Conservation (phyloP, 1,140 invertebrate genomes). For the Platorchestia sp. region DNA sequence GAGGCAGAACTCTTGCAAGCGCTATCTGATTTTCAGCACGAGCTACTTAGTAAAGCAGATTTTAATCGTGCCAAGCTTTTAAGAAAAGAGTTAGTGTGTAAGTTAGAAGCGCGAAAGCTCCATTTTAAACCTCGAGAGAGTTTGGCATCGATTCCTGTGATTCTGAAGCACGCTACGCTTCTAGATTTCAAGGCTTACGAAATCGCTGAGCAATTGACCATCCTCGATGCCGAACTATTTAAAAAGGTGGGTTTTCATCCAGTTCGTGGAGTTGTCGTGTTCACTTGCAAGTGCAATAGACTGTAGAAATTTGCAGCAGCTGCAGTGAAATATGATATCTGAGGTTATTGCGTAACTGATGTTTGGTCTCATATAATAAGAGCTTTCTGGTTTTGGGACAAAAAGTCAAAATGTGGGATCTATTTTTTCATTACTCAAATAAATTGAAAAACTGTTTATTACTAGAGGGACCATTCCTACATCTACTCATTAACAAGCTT, state of each 20-base stretch:
- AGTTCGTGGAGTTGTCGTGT: not conserved
- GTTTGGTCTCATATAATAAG: not conserved
- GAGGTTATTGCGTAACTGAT: not conserved
- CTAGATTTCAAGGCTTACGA: slow-evolving; percentile 94
- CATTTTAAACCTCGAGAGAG: slow-evolving; percentile 71
- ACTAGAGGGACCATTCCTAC: no score
- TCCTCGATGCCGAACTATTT: slow-evolving; percentile 95
- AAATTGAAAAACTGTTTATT: not conserved
- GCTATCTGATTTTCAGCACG: slow-evolving; percentile 90
- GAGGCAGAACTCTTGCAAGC: slow-evolving; percentile 70
- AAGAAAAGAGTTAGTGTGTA: slow-evolving; percentile 91
- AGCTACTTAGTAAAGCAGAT: slow-evolving; percentile 86
- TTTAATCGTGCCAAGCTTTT: slow-evolving; percentile 90
- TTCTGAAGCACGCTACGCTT: slow-evolving; percentile 73
- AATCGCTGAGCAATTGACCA: slow-evolving; percentile 97
- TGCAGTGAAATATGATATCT: not conserved
- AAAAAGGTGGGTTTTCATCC: slow-evolving; percentile 89
- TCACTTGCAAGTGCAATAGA: not conserved
- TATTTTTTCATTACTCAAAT: not conserved
- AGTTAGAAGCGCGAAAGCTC: slow-evolving; percentile 78
- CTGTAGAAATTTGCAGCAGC: not conserved
- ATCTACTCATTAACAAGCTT: no score
- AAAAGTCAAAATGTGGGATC: not conserved
- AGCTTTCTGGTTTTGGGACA: not conserved
- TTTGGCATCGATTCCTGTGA: slow-evolving; percentile 2